Evolutionary conservation across 2,888 invertebrate species (phyloP), one percentile per base, ranked within the genome.

Genomic region (Ophioninae sp.): DNA sequence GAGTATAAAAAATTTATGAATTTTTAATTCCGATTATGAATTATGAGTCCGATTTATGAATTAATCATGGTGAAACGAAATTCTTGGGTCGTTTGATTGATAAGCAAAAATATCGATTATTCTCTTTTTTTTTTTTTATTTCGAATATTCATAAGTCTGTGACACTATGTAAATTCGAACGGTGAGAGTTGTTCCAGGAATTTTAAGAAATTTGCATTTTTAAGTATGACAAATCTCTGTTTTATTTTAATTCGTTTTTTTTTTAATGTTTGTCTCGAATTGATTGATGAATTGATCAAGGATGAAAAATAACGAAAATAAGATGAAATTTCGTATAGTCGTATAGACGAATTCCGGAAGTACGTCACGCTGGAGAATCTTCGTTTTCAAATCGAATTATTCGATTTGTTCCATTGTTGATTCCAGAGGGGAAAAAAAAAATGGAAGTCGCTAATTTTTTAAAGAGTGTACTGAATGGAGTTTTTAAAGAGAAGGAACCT

Each of bases 401-500:
- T 30, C 30, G 1, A 2, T 30, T 30, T 30, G 1, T 30, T 30
- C 30, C 30, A 30, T 30, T 30, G 30, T 3, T 30, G 30, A 61
- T 77, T 67, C 44, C 68, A 61, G 67, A 68, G 39, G 13, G 61
- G 23, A 8, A 13, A 63, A 20, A 63, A 20, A 63, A 10, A 51
- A 84, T 84, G 84, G 82, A 79, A 61, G 51, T 13, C 44, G 41
- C 22, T n/a, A 79, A 82, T 75, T 67, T 77, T 9, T 20, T 86
- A 0, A 93, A 93, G 85, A 88, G 90, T 64, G 89, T 94, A 59
- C 90, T 96, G 41, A 96, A 96, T 92, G 92, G 93, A 82, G 88
- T 94, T 56, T 96, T 97, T 88, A 94, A 93, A 64, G 95, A 95
- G 80, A 95, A 95, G 90, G 97, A 97, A 93, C 96, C 97, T 89